Evolutionary conservation across 2,113 vertebrate species (phyloP).

Genomic region (Poeciliopsis turrubarensis): DNA sequence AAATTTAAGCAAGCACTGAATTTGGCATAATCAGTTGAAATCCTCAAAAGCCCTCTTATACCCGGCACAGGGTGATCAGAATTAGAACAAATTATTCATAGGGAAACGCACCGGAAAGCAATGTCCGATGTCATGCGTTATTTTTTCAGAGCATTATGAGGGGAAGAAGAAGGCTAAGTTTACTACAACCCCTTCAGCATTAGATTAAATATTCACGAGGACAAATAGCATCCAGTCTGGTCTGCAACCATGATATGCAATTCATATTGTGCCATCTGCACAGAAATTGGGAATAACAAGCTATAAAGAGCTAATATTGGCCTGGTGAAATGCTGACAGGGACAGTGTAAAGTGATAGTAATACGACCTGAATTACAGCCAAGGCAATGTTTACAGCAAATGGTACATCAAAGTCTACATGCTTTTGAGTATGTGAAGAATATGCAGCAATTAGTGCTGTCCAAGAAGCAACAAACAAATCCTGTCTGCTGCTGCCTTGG

Average conservation of each 20-base stretch:
- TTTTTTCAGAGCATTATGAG: slow-evolving; percentile 61
- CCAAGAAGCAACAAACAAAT: slow-evolving; percentile 2
- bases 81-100: slow-evolving; percentile 5
- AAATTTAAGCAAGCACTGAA: slow-evolving; percentile 32
- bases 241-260: slow-evolving; percentile 61
- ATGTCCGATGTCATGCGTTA: slow-evolving; percentile 39
- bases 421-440: background rate
- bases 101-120: slow-evolving; percentile 23
- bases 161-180: slow-evolving; percentile 63
- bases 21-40: slow-evolving; percentile 25
- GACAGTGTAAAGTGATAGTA: slow-evolving; percentile 21
- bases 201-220: slow-evolving; percentile 79
- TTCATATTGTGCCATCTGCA: slow-evolving; percentile 64
- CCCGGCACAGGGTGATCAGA: slow-evolving; percentile 11
- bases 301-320: slow-evolving; percentile 51
- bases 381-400: background rate
- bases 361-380: background rate
- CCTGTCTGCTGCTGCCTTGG: background rate
- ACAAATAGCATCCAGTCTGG: slow-evolving; percentile 71
- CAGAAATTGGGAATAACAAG: slow-evolving; percentile 61
- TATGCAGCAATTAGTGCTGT: background rate
- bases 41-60: slow-evolving; percentile 18
- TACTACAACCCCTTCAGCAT: slow-evolving; percentile 65
- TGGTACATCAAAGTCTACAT: background rate
- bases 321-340: slow-evolving; percentile 20